Conservation (phyloP, 1,140 invertebrate species). For the Drosophila nigromelanica region DNA sequence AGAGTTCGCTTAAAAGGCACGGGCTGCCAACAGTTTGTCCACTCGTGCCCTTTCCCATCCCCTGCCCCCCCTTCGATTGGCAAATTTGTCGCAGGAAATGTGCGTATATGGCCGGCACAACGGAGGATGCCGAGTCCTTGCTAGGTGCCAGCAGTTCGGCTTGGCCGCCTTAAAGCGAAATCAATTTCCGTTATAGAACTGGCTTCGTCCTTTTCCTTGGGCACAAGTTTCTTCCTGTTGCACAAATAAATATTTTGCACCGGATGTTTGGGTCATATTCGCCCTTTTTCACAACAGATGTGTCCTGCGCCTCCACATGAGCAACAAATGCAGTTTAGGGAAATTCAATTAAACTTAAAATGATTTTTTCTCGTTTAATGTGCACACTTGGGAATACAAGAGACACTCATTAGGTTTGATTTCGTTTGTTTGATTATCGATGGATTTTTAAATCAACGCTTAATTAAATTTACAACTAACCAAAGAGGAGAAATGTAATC, state of each 20-base stretch:
- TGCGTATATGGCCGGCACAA: constrained; percentile 51
- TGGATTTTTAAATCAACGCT: background rate
- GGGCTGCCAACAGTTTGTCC: constrained; percentile 26
- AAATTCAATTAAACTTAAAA: constrained; percentile 18
- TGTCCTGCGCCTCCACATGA: background rate
- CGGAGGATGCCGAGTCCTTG: constrained; percentile 19
- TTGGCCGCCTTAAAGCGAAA: constrained; percentile 68
- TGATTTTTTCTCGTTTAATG: background rate
- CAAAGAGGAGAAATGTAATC: background rate
- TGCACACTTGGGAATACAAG: background rate
- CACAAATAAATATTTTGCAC: constrained; percentile 79
- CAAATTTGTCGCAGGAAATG: constrained; percentile 81
- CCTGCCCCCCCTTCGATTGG: constrained; percentile 33
- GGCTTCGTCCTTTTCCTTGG: constrained; percentile 30
- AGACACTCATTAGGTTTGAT: background rate
- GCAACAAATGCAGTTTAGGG: constrained; percentile 7
- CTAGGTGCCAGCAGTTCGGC: constrained; percentile 39
- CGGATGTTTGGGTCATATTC: constrained; percentile 78
- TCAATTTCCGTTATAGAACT: constrained; percentile 74
- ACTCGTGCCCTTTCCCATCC: constrained; percentile 6
- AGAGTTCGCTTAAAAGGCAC: constrained; percentile 72
- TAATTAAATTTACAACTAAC: background rate
- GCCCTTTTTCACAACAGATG: constrained; percentile 22
- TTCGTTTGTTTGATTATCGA: background rate
- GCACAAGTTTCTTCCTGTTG: constrained; percentile 75